Base-by-base conservation (phyloP, 2,113 vertebrate species). In the Tamias sibiricus region DNA sequence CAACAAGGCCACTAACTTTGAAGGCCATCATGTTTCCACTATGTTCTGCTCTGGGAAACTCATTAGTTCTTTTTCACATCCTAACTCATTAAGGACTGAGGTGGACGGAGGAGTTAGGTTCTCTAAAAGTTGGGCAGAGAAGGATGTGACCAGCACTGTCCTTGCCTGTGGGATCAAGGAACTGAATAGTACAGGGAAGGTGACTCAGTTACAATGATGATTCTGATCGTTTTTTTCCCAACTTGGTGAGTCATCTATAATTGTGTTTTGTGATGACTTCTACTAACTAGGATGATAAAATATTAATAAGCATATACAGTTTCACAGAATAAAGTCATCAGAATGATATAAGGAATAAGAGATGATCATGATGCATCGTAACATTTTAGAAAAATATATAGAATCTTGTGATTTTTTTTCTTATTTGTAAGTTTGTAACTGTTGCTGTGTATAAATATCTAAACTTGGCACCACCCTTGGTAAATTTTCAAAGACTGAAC, bases 231-330 rank as follows among this genome's bases (percentile, higher is more conserved):
- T 62, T 84, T 84, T 42, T 62, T 52, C 49, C 66, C 54, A 93
- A 28, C 10, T 72, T 77, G 13, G 30, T 98, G 95, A 97, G 86
- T 97, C 95, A 95, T 79, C 62, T 49, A n/a, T 76, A 93, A 91
- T 93, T 92, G 87, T 80, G 37, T 59, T 76, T 95, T 89, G 74
- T 93, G 86, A 95, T 87, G 79, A 96, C 47, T 64, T 90, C 87
- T 87, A 75, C 90, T 92, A 91, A 95, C 86, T 72, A 62, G 13
- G 89, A 95, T 91, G 13, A 93, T 97, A 84, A 97, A 98, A 97
- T 96, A 96, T 97, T 97, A 71, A 95, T 95, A 95, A 95, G 64
- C 32, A 80, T 37, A 90, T 68, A 90, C 5, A 88, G 59, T 91
- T 95, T 42, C 37, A 69, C 68, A 88, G 30, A 76, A 83, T 90